phyloP scores from a whole-genome alignment of 2,888 invertebrate species.

The Steinernema scapterisci region DNA sequence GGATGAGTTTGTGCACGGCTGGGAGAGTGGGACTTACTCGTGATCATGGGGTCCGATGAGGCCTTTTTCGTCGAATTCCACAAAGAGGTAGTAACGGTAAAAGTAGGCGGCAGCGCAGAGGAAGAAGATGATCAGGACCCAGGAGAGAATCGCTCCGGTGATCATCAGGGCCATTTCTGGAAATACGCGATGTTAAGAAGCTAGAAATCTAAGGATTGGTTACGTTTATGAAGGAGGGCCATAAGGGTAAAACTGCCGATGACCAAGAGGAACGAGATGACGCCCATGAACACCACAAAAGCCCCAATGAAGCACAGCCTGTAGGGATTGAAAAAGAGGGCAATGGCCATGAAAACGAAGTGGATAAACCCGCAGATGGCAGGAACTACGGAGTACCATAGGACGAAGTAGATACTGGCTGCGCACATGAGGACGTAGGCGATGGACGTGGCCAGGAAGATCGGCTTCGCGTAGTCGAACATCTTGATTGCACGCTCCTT shows the following conservation, averaged over 20 bases:
- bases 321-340: not conserved
- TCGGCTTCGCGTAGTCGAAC: not conserved
- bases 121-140: slow-evolving; percentile 8
- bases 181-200: not conserved
- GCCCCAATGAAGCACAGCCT: not conserved
- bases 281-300: slow-evolving; percentile 11
- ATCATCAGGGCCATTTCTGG: slow-evolving; percentile 5
- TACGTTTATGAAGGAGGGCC: not conserved
- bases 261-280: not conserved
- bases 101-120: not conserved
- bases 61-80: not conserved
- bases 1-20: not conserved
- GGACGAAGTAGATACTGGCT: not conserved
- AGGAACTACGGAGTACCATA: not conserved
- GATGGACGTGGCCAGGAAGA: not conserved
- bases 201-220: not conserved
- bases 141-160: not conserved
- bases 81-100: slow-evolving; percentile 3
- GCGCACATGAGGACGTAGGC: not conserved
- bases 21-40: not conserved
- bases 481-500: not conserved
- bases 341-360: not conserved
- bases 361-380: not conserved
- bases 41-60: not conserved
- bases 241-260: not conserved